phyloP scores from a whole-genome alignment of 1,140 invertebrate genomes.

The Drosophila malerkotliana region DNA sequence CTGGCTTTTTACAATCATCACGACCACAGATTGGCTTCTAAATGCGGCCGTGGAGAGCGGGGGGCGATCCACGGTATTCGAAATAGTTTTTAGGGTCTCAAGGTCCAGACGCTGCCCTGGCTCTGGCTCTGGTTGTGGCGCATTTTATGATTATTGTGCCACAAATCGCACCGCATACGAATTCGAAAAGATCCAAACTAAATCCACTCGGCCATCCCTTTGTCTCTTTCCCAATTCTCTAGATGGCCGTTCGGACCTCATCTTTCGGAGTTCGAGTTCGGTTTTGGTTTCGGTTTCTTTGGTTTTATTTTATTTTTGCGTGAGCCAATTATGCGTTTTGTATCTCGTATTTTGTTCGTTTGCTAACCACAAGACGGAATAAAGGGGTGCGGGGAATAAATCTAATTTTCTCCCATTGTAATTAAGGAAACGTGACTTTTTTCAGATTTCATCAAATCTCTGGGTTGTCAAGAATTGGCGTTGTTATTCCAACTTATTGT shows the following conservation, averaged over 20 bases:
- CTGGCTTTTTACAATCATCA: slow-evolving; percentile 74
- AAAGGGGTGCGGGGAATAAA: slow-evolving; percentile 15
- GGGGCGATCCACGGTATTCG: slow-evolving; percentile 42
- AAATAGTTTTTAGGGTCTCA: slow-evolving; percentile 52
- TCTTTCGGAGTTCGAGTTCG: slow-evolving; percentile 14
- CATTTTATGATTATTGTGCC: slow-evolving; percentile 77
- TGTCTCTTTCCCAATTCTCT: slow-evolving; percentile 74
- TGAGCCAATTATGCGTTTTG: slow-evolving; percentile 83
- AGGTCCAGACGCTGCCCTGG: slow-evolving; percentile 7
- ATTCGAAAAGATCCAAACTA: slow-evolving; percentile 20
- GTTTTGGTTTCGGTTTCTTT: slow-evolving; percentile 27
- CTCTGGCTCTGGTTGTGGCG: slow-evolving; percentile 13
- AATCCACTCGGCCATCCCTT: slow-evolving; percentile 38
- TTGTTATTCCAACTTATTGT: slow-evolving; percentile 67
- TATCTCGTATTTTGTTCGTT: slow-evolving; percentile 65
- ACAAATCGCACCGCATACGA: slow-evolving; percentile 34
- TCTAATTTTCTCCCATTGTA: slow-evolving; percentile 75
- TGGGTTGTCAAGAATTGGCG: slow-evolving; percentile 61
- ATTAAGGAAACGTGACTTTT: slow-evolving; percentile 82
- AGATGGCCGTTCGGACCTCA: slow-evolving; percentile 43
- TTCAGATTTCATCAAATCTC: slow-evolving; percentile 73
- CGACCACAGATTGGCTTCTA: slow-evolving; percentile 76
- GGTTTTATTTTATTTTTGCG: slow-evolving; percentile 66
- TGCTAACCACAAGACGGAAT: slow-evolving; percentile 3
- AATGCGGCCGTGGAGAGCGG: slow-evolving; percentile 28